phyloP scores from a whole-genome alignment of 2,113 vertebrate genomes.

The Vulpes lagopus region DNA sequence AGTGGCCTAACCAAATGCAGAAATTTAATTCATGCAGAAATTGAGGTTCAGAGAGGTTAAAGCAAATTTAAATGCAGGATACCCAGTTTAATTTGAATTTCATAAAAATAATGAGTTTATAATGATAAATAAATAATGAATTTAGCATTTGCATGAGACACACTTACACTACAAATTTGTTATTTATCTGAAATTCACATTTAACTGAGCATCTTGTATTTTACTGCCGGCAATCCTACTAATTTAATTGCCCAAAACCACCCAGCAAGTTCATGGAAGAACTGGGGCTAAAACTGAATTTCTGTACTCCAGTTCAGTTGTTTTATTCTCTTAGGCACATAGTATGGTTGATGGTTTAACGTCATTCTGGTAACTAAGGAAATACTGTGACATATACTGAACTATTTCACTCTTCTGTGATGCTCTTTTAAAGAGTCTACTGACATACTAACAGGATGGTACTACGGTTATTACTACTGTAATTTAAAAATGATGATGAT shows the following conservation, averaged over 20 bases:
- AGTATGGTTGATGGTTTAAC: not conserved
- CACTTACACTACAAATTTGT: not conserved
- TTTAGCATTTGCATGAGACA: not conserved
- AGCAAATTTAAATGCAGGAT: not conserved
- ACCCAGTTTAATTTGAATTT: not conserved
- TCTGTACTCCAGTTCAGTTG: not conserved
- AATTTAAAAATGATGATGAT: constrained; percentile 23
- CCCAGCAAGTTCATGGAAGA: not conserved
- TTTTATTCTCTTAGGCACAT: not conserved
- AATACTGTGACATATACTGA: not conserved
- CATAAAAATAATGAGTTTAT: not conserved
- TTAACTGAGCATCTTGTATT: not conserved
- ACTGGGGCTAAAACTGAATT: constrained; percentile 3
- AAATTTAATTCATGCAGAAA: not conserved
- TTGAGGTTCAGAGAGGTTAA: not conserved
- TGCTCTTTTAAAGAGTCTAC: not conserved
- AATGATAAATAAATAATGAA: not conserved
- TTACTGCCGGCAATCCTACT: not conserved
- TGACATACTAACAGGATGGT: not conserved
- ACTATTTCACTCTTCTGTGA: not conserved
- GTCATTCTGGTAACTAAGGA: not conserved
- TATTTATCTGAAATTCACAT: constrained; percentile 35
- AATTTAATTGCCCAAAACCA: not conserved
- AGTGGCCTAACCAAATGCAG: not conserved
- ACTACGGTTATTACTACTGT: not conserved